Evolutionary conservation across 1,140 invertebrate genomes (phyloP), one percentile per base, ranked within the genome.

Genomic region (Drosophila nigromelanica): DNA sequence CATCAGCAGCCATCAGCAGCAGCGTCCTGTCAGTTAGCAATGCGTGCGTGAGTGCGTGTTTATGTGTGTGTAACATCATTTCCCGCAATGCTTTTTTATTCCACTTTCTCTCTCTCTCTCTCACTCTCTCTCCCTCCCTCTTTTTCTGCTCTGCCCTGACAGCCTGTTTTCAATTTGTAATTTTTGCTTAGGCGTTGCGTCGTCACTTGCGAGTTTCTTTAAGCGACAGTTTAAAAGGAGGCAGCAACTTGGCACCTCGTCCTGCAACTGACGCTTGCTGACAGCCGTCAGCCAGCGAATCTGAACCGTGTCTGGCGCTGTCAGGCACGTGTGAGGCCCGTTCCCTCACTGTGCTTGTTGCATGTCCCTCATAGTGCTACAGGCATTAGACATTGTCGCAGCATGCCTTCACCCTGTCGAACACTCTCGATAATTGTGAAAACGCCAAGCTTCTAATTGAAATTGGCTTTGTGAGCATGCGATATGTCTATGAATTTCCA

Each of bases 161-260:
- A 67, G 66, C 42, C 51, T 67, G 59, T 75, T 77, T 74, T 68
- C 54, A 67, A 74, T 76, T 87, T 86, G 58, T 75, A 76, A 76
- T 73, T 73, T 61, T 27, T 61, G 67, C 71, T 63, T 64, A 61
- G 73, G 63, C 50, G 14, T 39, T 21, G 45, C 78, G 64, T 52
- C 52, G 33, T 71, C 69, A 59, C 55, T 73, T 75, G 47, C 14
- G 47, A 86, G 70, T 80, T 86, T 59, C 42, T 50, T 48, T 70
- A 63, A 61, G 60, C 82, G 78, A 86, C 78, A 86, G 70, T 86
- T 85, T 55, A 56, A 66, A 72, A 81, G 33, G 11, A 30, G 24
- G 18, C n/a, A 56, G 55, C 59, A 56, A 61, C 43, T 63, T 39
- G 62, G 69, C 40, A 43, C n/a, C 54, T 43, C 24, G 24, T 39